These are phyloP conservation scores for Eulemur macaco DNA, from an alignment of 2,113 vertebrate species.

Conservation along the genomic window DNA sequence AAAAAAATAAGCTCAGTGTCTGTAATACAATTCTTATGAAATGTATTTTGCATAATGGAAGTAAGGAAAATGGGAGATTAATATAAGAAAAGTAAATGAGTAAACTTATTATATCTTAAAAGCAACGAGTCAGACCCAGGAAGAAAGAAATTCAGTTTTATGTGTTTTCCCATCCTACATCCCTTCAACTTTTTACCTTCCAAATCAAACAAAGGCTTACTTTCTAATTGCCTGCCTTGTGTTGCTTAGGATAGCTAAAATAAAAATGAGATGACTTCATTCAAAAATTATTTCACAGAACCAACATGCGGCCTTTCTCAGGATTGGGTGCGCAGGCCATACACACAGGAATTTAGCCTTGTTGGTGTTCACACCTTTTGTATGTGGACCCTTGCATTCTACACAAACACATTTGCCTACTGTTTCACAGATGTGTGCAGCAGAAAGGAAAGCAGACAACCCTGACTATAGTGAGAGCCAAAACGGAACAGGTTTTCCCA, in stretches of 20 bases:
- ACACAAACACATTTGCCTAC: neutral
- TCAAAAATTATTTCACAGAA: neutral
- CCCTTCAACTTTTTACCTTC: neutral
- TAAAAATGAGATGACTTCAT: neutral
- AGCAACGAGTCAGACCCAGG: neutral
- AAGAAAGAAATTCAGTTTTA: neutral
- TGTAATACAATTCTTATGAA: conserved; percentile 59
- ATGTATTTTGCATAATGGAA: conserved; percentile 14
- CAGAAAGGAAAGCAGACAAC: neutral
- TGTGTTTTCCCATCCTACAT: neutral
- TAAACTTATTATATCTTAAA: conserved; percentile 29
- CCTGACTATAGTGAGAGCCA: neutral
- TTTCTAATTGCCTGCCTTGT: neutral
- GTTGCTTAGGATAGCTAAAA: neutral
- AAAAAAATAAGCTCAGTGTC: conserved; percentile 45
- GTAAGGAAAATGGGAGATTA: conserved; percentile 33
- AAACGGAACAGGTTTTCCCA: neutral
- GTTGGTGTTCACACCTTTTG: neutral
- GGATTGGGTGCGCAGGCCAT: too few species aligned
- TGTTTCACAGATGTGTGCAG: too few species aligned
- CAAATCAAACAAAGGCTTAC: neutral
- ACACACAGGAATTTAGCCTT: neutral
- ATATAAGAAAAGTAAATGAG: conserved; percentile 11
- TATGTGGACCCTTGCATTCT: too few species aligned
- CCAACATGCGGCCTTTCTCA: neutral